Evolutionary conservation across 2,113 vertebrate genomes (phyloP).

Genomic region (Strigops habroptila): DNA sequence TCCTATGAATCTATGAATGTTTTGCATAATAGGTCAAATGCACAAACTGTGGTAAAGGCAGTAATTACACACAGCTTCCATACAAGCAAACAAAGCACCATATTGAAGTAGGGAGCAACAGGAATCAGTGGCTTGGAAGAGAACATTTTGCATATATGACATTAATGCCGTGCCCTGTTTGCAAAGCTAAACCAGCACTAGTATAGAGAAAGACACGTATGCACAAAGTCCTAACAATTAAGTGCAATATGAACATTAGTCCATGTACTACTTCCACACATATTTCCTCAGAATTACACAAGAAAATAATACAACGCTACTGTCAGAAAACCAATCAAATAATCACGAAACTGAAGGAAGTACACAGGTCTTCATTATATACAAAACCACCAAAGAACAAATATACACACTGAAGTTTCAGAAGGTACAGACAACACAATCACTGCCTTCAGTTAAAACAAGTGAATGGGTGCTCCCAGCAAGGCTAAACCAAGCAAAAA

Average conservation of each 20-base stretch:
- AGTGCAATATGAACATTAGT: neutral
- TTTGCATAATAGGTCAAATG: neutral
- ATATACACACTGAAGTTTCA: neutral
- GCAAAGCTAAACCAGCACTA: neutral
- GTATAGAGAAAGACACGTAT: neutral
- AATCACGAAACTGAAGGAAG: neutral
- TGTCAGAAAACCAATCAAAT: neutral
- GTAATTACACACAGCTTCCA: neutral
- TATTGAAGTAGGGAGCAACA: neutral
- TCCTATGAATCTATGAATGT: neutral
- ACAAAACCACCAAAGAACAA: neutral
- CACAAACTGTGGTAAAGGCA: neutral
- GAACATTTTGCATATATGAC: neutral
- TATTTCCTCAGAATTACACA: neutral
- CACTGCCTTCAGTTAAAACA: neutral
- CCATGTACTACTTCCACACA: neutral
- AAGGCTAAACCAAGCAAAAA: neutral
- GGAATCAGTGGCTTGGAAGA: neutral
- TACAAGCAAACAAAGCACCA: neutral
- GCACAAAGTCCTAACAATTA: neutral
- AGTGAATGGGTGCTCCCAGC: neutral
- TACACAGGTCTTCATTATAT: neutral
- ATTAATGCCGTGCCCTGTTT: neutral
- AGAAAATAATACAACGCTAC: neutral
- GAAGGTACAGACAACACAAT: neutral